Conservation (phyloP, 2,797 vertebrate genomes). For the Corythornis leucogaster region DNA sequence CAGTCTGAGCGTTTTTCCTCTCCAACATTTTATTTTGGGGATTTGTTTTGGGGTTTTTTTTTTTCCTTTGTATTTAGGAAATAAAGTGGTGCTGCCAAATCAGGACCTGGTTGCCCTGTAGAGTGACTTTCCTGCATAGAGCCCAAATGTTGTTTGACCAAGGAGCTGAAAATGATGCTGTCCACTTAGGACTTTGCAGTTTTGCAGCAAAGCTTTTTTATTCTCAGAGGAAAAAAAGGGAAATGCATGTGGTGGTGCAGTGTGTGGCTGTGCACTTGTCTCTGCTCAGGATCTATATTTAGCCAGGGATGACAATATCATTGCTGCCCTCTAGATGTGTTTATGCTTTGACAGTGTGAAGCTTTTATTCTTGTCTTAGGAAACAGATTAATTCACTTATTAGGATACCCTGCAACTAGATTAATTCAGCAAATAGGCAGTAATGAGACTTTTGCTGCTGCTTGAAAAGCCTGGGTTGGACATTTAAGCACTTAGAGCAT, state of each 20-base stretch:
- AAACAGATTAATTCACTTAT: slow-evolving; percentile 41
- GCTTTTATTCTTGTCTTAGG: slow-evolving; percentile 42
- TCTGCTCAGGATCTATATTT: slow-evolving; percentile 49
- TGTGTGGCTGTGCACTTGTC: slow-evolving; percentile 35
- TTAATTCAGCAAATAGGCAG: slow-evolving; percentile 47
- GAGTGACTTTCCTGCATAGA: background rate
- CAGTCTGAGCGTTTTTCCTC: slow-evolving; percentile 5
- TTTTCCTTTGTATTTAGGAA: background rate
- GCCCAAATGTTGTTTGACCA: background rate
- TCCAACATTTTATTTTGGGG: background rate
- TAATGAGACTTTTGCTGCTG: slow-evolving; percentile 10
- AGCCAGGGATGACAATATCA: slow-evolving; percentile 41
- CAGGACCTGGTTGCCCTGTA: background rate
- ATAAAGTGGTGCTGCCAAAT: background rate
- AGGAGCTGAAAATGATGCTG: background rate
- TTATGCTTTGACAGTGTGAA: slow-evolving; percentile 27
- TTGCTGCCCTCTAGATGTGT: slow-evolving; percentile 65
- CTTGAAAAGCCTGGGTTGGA: background rate
- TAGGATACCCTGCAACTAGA: slow-evolving; percentile 31
- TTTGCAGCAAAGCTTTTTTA: background rate
- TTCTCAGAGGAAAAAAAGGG: background rate
- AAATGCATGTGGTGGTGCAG: background rate
- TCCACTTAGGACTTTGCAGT: background rate
- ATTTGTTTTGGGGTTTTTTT: background rate
- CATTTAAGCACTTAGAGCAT: background rate